Evolutionary conservation across 2,113 vertebrate species (phyloP), one percentile per base, ranked within the genome.

Genomic region (Meriones unguiculatus): DNA sequence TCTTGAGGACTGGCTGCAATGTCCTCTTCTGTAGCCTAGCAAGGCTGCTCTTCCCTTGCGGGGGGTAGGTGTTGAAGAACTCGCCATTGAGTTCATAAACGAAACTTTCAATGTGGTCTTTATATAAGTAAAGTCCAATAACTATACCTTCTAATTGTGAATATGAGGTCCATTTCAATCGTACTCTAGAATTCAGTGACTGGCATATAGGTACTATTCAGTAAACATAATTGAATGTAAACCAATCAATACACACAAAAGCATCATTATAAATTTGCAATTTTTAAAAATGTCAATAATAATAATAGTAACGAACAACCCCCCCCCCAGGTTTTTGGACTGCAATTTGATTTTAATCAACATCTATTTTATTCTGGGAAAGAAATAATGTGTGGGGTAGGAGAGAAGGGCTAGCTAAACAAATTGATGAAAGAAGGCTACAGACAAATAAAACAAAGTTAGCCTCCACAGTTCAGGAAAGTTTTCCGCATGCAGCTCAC

Each of bases 201-300:
- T 93, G 64, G 8, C 20, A 78, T 57, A 1, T 84, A 87, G 32
- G 8, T 94, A 52, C 54, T 93, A 80, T 84, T 94, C 54, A 95
- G 41, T 84, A 96, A 92, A 84, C 75, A 92, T 18, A 91, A 86
- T 28, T 77, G 85, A 75, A 92, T 88, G 24, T 92, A 94, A 92
- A 57, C 22, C 81, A 91, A 72, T 75, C 13, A 13, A n/a, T 77
- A 41, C 28, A 85, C 4, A 69, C 13, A 80, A 69, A 11, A 67
- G n/a, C 59, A 65, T 64, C 75, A 65, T 87, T 87, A 94, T 84
- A 50, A 73, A 87, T 91, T 87, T 95, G 2, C 25, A 30, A 24
- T 70, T 93, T 78, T 81, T 0, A 0, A 65, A 91, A 95, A 65
- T 54, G 65, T 15, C 22, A 28, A 13, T 35, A 70, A 70, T 7